Percentiles rank a stretch among this genome's conserved stretches.
phyloP scores from a whole-genome alignment of 2,113 vertebrate species.

The Dromas ardeola region DNA sequence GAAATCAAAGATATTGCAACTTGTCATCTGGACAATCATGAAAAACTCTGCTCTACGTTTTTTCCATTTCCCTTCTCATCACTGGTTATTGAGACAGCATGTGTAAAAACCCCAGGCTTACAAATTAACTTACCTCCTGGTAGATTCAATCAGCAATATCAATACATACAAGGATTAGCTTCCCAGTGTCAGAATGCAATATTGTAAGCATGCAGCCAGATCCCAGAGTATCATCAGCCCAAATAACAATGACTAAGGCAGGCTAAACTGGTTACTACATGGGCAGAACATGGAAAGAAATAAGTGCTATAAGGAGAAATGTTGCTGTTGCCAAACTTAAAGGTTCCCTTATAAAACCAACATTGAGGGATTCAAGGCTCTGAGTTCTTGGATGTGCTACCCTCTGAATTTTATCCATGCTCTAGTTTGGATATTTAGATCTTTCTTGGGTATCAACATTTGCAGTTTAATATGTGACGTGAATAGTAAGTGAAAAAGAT shows the following conservation, averaged over 20 bases:
- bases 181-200: background rate
- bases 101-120: background rate
- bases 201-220: background rate
- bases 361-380: background rate
- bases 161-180: background rate
- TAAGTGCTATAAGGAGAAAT: background rate
- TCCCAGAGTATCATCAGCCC: background rate
- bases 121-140: conserved; percentile 62
- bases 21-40: background rate
- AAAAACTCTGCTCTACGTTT: background rate
- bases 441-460: background rate
- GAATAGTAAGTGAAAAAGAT: background rate
- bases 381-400: background rate
- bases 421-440: background rate
- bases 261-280: background rate
- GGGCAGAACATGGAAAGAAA: background rate
- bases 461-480: background rate
- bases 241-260: background rate
- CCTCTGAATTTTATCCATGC: background rate
- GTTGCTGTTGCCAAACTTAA: background rate
- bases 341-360: background rate
- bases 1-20: conserved; percentile 1
- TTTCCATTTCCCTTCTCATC: background rate
- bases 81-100: background rate
- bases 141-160: conserved; percentile 25